Evolutionary conservation across 2,113 vertebrate species (phyloP).

Genomic region (Cryptoleucopteryx plumbea): DNA sequence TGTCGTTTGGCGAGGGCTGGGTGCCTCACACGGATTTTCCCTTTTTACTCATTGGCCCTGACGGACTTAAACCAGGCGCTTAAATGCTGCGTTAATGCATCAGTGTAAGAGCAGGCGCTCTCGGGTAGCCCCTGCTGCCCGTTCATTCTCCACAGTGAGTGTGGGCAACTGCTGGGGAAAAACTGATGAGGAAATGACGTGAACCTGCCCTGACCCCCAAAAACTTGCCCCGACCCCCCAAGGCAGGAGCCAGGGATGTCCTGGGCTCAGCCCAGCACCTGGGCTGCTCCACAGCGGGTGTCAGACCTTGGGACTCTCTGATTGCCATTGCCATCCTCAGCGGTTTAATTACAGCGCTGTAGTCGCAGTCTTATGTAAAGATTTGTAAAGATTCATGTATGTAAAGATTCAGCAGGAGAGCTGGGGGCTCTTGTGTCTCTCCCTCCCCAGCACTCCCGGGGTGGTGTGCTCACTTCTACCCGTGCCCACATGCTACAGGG

Average conservation of each 20-base stretch:
- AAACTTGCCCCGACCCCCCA: neutral
- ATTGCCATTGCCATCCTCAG: accelerated
- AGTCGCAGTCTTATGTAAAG: neutral
- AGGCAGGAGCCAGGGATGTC: neutral
- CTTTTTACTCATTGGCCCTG: neutral
- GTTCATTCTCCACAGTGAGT: accelerated
- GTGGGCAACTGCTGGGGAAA: neutral
- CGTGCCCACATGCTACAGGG: neutral
- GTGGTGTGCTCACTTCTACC: neutral
- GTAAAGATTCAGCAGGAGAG: neutral
- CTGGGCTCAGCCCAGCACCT: neutral
- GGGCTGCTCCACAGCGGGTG: accelerated
- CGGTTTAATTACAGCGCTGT: neutral
- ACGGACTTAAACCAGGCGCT: accelerated
- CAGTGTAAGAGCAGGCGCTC: neutral
- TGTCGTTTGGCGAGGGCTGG: neutral
- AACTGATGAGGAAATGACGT: neutral
- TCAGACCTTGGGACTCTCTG: neutral
- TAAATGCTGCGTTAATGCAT: accelerated
- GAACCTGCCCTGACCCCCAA: neutral
- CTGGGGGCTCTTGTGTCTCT: neutral
- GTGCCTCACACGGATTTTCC: accelerated
- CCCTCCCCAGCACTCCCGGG: neutral
- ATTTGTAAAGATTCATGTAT: too few relatives aligned
- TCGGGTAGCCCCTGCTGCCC: neutral